Conservation (phyloP, 2,888 invertebrate genomes). For the Cenopis cana region DNA sequence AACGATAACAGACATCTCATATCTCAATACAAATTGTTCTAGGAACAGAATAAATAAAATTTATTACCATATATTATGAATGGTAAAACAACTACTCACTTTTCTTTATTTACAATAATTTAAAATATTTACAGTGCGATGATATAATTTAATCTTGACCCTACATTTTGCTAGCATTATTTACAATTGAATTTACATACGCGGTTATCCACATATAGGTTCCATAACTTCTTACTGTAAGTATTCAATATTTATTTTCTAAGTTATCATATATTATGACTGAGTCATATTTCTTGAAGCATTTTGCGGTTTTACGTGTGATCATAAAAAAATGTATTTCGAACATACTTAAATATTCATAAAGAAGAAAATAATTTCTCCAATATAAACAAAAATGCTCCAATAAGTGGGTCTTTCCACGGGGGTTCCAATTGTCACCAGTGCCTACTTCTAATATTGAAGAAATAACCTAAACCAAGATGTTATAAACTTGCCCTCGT, state of each 20-base stretch:
- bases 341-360: too few species aligned
- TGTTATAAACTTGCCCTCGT: too few species aligned
- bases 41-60: conserved; percentile 71
- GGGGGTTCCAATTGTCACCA: too few species aligned
- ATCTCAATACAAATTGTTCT: conserved; percentile 66
- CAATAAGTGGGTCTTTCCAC: too few species aligned
- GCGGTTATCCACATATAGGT: background rate
- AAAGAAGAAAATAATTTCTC: too few species aligned
- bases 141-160: conserved; percentile 72
- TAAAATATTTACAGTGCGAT: conserved; percentile 77
- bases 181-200: conserved; percentile 63
- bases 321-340: too few species aligned
- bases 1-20: conserved; percentile 44
- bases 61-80: conserved; percentile 71
- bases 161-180: conserved; percentile 66
- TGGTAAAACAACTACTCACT: conserved; percentile 64
- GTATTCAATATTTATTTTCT: background rate
- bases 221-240: background rate
- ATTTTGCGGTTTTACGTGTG: too few species aligned
- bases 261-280: too few species aligned
- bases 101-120: conserved; percentile 71
- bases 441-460: too few species aligned
- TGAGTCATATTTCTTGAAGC: too few species aligned
- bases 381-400: too few species aligned
- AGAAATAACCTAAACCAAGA: too few species aligned